Percentiles rank a stretch among this genome's conserved stretches.
These are phyloP conservation scores for Folsomia manolachei DNA, from an alignment of 2,888 invertebrate genomes.

Conservation along the genomic window DNA sequence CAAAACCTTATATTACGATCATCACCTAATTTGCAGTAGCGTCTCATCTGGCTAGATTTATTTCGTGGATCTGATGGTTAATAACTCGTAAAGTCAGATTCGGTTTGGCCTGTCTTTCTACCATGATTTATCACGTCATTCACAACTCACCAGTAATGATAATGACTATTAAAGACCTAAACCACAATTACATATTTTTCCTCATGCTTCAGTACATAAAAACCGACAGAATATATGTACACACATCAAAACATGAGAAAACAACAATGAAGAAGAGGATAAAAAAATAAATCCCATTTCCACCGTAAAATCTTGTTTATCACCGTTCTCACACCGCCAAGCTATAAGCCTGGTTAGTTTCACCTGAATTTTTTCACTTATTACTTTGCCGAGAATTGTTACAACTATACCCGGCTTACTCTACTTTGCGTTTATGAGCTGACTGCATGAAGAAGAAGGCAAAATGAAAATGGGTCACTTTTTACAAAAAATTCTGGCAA, in stretches of 20 bases:
- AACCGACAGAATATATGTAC: background rate
- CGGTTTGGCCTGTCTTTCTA: background rate
- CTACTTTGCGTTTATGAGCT: background rate
- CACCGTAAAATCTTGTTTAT: constrained; percentile 1
- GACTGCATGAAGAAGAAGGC: too few species aligned
- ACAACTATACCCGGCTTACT: too few species aligned
- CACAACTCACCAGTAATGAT: background rate
- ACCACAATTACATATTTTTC: background rate
- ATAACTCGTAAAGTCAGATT: constrained; percentile 3
- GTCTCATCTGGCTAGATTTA: background rate
- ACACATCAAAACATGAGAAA: background rate
- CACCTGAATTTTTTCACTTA: background rate
- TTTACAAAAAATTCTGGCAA: background rate
- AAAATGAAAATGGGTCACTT: background rate
- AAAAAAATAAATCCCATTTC: background rate
- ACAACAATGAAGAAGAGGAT: background rate
- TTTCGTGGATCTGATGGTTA: background rate
- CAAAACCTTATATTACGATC: background rate
- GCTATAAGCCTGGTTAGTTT: background rate
- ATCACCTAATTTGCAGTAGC: background rate
- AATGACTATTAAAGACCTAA: constrained; percentile 1
- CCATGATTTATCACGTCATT: background rate
- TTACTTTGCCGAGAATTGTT: too few species aligned
- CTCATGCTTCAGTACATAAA: background rate
- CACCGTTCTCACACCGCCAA: constrained; percentile 5